A percentile compares a stretch with the other conserved stretches of the same genome.
These are phyloP conservation scores for Piliocolobus tephrosceles DNA, from an alignment of 2,113 vertebrate species.

Conservation along the genomic window DNA sequence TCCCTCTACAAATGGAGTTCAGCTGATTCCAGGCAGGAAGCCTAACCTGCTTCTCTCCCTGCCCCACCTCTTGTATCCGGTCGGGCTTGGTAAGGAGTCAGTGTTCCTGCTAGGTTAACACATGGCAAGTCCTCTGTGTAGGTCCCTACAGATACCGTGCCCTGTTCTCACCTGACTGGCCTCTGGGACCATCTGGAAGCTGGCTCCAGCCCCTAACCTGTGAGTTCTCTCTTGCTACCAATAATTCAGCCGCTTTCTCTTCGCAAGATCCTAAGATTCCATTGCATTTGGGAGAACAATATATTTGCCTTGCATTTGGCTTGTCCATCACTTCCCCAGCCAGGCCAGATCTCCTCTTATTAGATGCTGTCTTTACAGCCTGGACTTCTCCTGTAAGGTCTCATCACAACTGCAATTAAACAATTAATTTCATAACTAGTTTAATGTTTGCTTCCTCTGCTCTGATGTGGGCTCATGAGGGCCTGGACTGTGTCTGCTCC, in stretches of 20 bases:
- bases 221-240: background rate
- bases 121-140: background rate
- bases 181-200: background rate
- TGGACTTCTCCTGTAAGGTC: background rate
- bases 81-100: background rate
- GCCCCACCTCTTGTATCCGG: background rate
- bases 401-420: background rate
- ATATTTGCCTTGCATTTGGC: conserved; percentile 1
- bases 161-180: background rate
- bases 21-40: background rate
- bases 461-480: background rate
- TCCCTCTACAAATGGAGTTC: background rate
- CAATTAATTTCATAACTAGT: background rate
- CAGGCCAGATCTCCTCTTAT: background rate
- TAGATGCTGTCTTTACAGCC: background rate
- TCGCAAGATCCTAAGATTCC: background rate
- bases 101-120: background rate
- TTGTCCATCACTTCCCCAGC: background rate
- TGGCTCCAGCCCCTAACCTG: background rate
- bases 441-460: background rate
- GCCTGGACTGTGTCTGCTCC: background rate
- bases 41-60: background rate
- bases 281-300: background rate
- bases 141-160: background rate
- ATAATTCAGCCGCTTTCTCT: background rate